phyloP scores from a whole-genome alignment of 2,888 invertebrate species.

The Ophion ventricosus region DNA sequence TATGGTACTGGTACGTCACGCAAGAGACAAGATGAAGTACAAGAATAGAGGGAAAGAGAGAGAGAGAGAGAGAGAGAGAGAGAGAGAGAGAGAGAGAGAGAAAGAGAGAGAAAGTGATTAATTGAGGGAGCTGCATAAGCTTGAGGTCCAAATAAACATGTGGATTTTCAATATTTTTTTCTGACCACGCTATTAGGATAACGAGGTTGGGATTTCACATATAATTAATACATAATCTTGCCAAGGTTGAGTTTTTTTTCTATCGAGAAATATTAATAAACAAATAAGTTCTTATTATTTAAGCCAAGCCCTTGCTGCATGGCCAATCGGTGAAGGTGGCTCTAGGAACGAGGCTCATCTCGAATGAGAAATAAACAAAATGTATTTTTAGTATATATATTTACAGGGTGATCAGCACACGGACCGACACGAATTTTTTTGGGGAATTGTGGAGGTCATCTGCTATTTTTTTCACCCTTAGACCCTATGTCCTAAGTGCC shows the following conservation, averaged over 20 bases:
- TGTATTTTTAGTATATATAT: too few relatives aligned
- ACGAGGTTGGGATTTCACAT: background rate
- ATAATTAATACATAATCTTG: background rate
- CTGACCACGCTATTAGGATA: background rate
- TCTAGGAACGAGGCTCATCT: too few relatives aligned
- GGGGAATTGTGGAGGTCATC: too few relatives aligned
- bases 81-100: background rate
- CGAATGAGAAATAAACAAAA: too few relatives aligned
- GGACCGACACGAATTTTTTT: too few relatives aligned
- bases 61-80: background rate
- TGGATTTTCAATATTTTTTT: background rate
- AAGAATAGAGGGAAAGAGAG: constrained; percentile 10
- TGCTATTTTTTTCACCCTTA: too few relatives aligned
- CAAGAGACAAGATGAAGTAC: constrained; percentile 29
- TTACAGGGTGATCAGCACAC: too few relatives aligned
- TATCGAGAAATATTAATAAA: background rate
- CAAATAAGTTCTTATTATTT: background rate
- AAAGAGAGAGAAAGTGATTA: constrained; percentile 8
- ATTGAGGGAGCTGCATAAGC: too few relatives aligned
- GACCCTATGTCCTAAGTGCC: too few relatives aligned
- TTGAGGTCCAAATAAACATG: too few relatives aligned
- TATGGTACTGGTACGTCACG: constrained; percentile 51
- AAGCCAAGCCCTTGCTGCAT: background rate
- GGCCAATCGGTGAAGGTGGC: too few relatives aligned
- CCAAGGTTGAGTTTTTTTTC: background rate